Evolutionary conservation across 2,888 invertebrate genomes (phyloP).

Genomic region (Doris montereyensis): DNA sequence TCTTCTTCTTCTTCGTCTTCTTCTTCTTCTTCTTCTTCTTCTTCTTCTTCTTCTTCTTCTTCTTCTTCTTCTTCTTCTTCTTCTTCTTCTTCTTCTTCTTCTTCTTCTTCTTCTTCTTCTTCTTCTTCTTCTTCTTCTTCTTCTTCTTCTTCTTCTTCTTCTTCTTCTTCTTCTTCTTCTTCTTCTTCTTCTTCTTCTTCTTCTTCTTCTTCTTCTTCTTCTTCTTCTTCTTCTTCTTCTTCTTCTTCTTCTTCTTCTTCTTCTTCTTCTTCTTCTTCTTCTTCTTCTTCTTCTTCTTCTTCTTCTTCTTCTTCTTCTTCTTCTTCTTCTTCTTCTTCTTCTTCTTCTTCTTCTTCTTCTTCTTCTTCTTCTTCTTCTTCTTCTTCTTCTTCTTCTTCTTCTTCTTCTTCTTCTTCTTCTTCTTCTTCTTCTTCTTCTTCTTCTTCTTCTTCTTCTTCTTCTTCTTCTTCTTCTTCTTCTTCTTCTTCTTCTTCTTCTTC

Average conservation of each 20-base stretch:
- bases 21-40: background rate
- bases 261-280: background rate
- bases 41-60: background rate
- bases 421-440: slow-evolving; percentile 3
- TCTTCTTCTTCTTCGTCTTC: no score
- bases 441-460: background rate
- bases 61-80: background rate
- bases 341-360: slow-evolving; percentile 2
- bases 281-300: background rate
- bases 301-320: background rate
- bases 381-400: background rate
- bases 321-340: background rate
- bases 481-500: background rate
- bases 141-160: background rate
- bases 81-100: background rate
- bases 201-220: background rate
- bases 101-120: background rate
- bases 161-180: background rate
- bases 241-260: background rate
- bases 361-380: background rate
- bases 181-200: background rate
- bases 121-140: background rate
- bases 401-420: background rate
- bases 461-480: background rate
- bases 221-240: background rate